Conservation (phyloP, 1,140 invertebrate species). For the Arctopsyche grandis region DNA sequence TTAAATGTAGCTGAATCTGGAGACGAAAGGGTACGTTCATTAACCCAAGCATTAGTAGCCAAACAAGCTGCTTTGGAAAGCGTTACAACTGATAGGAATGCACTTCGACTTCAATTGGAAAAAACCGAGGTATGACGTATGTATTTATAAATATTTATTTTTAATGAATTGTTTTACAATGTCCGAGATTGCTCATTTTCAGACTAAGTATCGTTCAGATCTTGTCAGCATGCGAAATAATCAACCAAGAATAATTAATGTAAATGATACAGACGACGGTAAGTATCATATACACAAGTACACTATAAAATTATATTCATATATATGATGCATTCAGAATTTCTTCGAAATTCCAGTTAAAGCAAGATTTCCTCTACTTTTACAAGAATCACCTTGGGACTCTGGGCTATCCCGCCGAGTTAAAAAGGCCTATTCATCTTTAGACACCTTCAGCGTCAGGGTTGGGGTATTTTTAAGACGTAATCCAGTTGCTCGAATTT, state of each 20-base stretch:
- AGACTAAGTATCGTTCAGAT: conserved; percentile 66
- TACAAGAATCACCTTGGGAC: conserved; percentile 82
- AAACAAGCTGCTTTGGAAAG: conserved; percentile 83
- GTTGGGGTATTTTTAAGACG: conserved; percentile 82
- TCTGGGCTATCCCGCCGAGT: conserved; percentile 80
- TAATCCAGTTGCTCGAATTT: conserved; percentile 83
- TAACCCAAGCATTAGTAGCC: conserved; percentile 83
- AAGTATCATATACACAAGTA: not conserved
- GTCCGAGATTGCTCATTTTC: conserved; percentile 38
- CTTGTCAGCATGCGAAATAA: conserved; percentile 60
- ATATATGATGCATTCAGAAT: not conserved
- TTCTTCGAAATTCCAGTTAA: conserved; percentile 59
- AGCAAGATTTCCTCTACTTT: conserved; percentile 75
- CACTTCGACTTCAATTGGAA: conserved; percentile 80
- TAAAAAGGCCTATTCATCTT: conserved; percentile 80
- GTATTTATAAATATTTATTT: conserved; percentile 22
- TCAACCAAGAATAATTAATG: conserved; percentile 63
- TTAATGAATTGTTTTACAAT: conserved; percentile 17
- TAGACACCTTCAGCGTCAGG: conserved; percentile 77
- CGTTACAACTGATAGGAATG: conserved; percentile 83
- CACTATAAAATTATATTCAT: not conserved
- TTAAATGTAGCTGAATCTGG: conserved; percentile 46
- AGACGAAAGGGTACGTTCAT: conserved; percentile 65
- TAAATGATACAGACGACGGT: conserved; percentile 76
- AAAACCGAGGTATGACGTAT: conserved; percentile 73